A percentile compares a stretch with the other conserved stretches of the same genome.
Conservation (phyloP, 2,888 invertebrate genomes). For the Netelia virgata region DNA sequence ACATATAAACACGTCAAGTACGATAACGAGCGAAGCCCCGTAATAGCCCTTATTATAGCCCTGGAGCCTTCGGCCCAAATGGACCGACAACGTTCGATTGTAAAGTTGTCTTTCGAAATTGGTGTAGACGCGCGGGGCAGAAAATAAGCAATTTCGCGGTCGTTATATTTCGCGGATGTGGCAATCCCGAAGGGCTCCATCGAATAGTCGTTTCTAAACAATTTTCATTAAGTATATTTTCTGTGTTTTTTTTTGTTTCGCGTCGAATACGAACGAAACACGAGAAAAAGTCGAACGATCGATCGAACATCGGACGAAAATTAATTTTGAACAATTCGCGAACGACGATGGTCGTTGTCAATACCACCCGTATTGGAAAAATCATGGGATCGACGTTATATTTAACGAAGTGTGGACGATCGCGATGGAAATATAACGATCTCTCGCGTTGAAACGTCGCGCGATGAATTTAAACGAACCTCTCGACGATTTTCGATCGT, state of each 20-base stretch:
- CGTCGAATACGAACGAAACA: not conserved
- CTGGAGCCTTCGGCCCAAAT: slow-evolving; percentile 26
- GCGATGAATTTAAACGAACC: too few species aligned
- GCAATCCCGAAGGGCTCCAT: slow-evolving; percentile 5
- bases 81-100: slow-evolving; percentile 43
- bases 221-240: slow-evolving; percentile 6
- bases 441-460: too few species aligned
- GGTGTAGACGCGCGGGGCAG: not conserved
- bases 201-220: slow-evolving; percentile 17
- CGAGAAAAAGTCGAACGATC: not conserved
- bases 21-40: slow-evolving; percentile 26
- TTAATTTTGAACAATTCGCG: too few species aligned
- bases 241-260: not conserved
- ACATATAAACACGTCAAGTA: slow-evolving; percentile 10
- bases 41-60: slow-evolving; percentile 36
- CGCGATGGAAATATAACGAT: too few species aligned
- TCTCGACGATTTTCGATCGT: too few species aligned
- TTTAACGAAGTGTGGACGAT: too few species aligned
- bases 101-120: slow-evolving; percentile 26
- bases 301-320: not conserved
- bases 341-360: too few species aligned
- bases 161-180: not conserved
- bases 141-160: slow-evolving; percentile 29
- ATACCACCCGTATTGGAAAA: too few species aligned
- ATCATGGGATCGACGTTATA: too few species aligned